Conservation (phyloP, 2,888 invertebrate species). For the Ophonus ardosiacus region DNA sequence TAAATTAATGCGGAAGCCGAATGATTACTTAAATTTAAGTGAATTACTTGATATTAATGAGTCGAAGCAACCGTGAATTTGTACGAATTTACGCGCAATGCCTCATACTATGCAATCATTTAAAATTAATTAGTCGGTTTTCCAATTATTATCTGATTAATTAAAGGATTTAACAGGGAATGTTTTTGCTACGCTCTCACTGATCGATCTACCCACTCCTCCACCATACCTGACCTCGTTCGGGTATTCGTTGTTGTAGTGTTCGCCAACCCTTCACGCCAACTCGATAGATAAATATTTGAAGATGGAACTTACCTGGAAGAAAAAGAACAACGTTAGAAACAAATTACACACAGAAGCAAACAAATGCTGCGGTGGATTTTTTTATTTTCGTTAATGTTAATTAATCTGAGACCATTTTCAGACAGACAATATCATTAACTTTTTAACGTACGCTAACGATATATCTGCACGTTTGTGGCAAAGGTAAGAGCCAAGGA, state of each 20-base stretch:
- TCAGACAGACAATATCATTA: fast-evolving
- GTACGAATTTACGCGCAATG: not conserved
- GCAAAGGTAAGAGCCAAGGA: no score
- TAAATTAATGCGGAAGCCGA: not conserved
- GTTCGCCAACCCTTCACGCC: not conserved
- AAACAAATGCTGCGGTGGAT: not conserved
- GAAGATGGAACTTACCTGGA: slow-evolving; percentile 26
- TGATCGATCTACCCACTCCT: not conserved
- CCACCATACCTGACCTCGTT: slow-evolving; percentile 38
- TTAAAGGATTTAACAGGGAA: slow-evolving; percentile 30
- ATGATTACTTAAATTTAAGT: not conserved
- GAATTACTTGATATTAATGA: slow-evolving; percentile 3
- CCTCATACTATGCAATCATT: slow-evolving; percentile 21
- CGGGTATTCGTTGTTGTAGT: not conserved
- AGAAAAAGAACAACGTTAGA: slow-evolving; percentile 12
- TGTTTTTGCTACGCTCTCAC: slow-evolving; percentile 7
- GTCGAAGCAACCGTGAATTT: slow-evolving; percentile 1
- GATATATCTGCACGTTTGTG: no score
- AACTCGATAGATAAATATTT: slow-evolving; percentile 21
- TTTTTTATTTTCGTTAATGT: no score
- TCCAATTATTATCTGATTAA: slow-evolving; percentile 49
- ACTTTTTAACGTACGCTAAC: no score
- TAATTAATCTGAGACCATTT: no score
- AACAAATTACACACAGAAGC: not conserved
- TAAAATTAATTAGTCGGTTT: slow-evolving; percentile 41